Evolutionary conservation across 2,888 invertebrate genomes (phyloP).

Genomic region (Phasia obesa): DNA sequence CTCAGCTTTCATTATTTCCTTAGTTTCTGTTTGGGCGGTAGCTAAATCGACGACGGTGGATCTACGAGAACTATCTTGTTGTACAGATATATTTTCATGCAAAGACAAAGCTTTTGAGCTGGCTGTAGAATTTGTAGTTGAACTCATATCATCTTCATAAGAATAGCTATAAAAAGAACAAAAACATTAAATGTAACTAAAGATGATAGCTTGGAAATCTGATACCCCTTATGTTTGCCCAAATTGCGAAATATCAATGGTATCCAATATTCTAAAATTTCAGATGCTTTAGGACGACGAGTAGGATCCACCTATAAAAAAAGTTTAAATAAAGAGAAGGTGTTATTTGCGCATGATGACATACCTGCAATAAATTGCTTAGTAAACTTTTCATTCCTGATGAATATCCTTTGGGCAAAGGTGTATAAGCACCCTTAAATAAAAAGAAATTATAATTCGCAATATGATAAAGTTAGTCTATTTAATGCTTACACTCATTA

Average conservation of each 20-base stretch:
- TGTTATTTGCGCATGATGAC: neutral
- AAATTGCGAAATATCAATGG: conserved; percentile 83
- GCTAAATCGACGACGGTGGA: conserved; percentile 72
- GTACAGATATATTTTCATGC: conserved; percentile 42
- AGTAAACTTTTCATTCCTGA: conserved; percentile 85
- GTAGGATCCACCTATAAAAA: conserved; percentile 84
- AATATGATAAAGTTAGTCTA: neutral
- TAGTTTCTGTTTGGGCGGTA: conserved; percentile 80
- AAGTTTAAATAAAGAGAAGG: neutral
- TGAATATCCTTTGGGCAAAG: conserved; percentile 86
- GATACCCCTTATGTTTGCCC: conserved; percentile 81
- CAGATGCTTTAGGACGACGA: conserved; percentile 85
- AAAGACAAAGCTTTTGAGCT: conserved; percentile 70
- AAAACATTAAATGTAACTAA: neutral
- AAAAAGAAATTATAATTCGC: neutral
- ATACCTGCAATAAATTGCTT: conserved; percentile 84
- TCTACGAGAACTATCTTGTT: conserved; percentile 54
- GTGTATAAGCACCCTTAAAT: conserved; percentile 86
- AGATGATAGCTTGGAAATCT: too few relatives aligned
- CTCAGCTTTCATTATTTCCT: conserved; percentile 80
- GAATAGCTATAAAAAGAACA: conserved; percentile 74
- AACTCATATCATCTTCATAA: conserved; percentile 78
- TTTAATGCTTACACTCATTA: conserved; percentile 84
- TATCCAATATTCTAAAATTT: conserved; percentile 84
- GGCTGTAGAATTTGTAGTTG: conserved; percentile 57